Base-by-base conservation (phyloP, 2,888 invertebrate genomes). In the Tetanocera ferruginea region DNA sequence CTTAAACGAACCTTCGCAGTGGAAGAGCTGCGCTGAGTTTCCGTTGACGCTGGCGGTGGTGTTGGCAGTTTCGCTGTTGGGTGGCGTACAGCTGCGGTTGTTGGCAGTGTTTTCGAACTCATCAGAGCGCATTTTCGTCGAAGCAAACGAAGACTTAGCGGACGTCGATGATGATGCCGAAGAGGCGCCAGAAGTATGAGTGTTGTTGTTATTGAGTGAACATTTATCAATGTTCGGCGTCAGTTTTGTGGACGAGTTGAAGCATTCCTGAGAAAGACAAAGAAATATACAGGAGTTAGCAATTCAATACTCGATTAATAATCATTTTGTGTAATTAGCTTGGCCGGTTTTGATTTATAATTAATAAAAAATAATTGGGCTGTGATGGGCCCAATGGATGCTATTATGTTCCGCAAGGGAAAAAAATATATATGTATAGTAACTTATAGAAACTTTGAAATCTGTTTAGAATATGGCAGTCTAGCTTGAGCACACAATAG, bases 211-310 rank as follows among this genome's bases (percentile, higher is more conserved):
- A 11, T 75, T 67, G 14, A 75, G 34, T 17, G 67, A 55, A 55
- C 76, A 70, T 23, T 70, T 60, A 75, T 86, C 86, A 5, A 88
- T 82, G 64, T 84, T 82, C 3, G 87, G 86, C 70, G 88, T 86
- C 64, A 87, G 78, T 78, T 87, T 86, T 4, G 86, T 87, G 23
- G 86, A 84, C 19, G 81, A 66, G 5, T 71, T 51, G 75, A 81
- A 83, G 52, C 71, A 80, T 80, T 83, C 83, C 83, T 83, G 55
- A 5, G 28, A 25, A 51, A 71, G 0, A 70, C 28, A 34, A n/a
- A 69, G 70, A 55, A 37, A 77, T 11, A n/a, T 14, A 70, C 66
- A 71, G 34, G 49, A 49, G 3, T 60, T 76, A 31, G 71, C 2
- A 69, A n/a, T 25, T 11, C 11, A 43, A 43, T 43, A 6, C 2